A percentile compares a stretch with the other conserved stretches of the same genome.
These are phyloP conservation scores for Pituophis catenifer DNA, from an alignment of 2,113 vertebrate species.

Conservation along the genomic window DNA sequence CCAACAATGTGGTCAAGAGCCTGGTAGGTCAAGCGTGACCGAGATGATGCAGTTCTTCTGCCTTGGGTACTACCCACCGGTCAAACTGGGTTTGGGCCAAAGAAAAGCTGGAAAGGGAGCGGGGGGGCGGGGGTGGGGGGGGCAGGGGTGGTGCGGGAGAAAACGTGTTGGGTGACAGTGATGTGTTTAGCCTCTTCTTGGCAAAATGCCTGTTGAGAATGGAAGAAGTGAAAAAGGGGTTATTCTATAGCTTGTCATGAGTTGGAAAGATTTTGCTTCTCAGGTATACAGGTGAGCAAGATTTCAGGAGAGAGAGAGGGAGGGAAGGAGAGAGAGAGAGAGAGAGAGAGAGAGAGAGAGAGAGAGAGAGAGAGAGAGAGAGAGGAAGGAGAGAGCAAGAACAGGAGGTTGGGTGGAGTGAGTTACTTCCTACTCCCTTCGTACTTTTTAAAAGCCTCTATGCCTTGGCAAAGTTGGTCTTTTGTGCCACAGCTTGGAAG, in stretches of 20 bases:
- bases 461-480: background rate
- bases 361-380: too few species aligned
- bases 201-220: background rate
- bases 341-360: too few species aligned
- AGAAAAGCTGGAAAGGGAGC: background rate
- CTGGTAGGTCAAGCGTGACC: background rate
- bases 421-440: background rate
- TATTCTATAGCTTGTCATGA: background rate
- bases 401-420: background rate
- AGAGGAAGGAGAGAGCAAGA: background rate
- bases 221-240: background rate
- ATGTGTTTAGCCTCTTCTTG: background rate
- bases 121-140: too few species aligned
- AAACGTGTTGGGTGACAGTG: background rate
- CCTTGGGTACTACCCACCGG: background rate
- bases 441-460: background rate
- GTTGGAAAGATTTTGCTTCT: background rate
- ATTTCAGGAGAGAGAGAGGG: background rate
- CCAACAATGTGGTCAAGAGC: background rate
- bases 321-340: too few species aligned
- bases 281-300: background rate
- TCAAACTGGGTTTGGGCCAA: background rate
- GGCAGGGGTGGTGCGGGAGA: too few species aligned
- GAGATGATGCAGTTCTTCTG: background rate
- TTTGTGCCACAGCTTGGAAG: rapidly evolving